These are phyloP conservation scores for Didymodactylos carnosus DNA, from an alignment of 2,888 invertebrate genomes.

Conservation along the genomic window DNA sequence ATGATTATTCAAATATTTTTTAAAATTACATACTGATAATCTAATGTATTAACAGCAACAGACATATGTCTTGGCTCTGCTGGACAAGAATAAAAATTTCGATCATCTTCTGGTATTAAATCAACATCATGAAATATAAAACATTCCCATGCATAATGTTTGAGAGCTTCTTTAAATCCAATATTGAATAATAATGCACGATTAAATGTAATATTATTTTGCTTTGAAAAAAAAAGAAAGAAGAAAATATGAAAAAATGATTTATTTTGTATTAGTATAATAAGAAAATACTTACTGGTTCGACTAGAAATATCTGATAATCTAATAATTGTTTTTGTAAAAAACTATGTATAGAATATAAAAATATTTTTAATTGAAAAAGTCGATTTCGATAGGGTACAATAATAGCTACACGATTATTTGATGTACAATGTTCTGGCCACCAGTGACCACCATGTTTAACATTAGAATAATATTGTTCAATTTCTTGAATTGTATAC, in stretches of 20 bases:
- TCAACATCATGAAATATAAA: constrained; percentile 15
- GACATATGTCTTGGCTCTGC: constrained; percentile 78
- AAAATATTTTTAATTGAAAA: constrained; percentile 5
- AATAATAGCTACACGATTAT: constrained; percentile 9
- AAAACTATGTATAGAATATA: constrained; percentile 5
- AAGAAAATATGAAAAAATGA: too few species aligned
- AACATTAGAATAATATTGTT: background rate
- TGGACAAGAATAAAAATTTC: constrained; percentile 76
- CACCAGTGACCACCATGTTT: background rate
- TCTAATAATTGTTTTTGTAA: constrained; percentile 8
- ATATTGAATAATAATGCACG: constrained; percentile 12
- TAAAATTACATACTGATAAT: constrained; percentile 22
- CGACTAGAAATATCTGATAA: constrained; percentile 6
- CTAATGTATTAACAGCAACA: constrained; percentile 58
- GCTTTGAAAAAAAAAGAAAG: background rate
- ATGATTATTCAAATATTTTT: background rate
- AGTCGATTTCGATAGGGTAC: constrained; percentile 8
- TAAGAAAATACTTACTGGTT: background rate
- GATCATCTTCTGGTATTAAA: constrained; percentile 43
- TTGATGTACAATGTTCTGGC: background rate
- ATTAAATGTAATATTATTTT: constrained; percentile 3
- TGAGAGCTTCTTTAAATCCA: constrained; percentile 6
- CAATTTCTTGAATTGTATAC: background rate
- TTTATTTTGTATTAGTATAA: background rate
- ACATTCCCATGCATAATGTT: constrained; percentile 7